Base-by-base conservation (phyloP, 2,797 vertebrate species). In the Psittacula echo region DNA sequence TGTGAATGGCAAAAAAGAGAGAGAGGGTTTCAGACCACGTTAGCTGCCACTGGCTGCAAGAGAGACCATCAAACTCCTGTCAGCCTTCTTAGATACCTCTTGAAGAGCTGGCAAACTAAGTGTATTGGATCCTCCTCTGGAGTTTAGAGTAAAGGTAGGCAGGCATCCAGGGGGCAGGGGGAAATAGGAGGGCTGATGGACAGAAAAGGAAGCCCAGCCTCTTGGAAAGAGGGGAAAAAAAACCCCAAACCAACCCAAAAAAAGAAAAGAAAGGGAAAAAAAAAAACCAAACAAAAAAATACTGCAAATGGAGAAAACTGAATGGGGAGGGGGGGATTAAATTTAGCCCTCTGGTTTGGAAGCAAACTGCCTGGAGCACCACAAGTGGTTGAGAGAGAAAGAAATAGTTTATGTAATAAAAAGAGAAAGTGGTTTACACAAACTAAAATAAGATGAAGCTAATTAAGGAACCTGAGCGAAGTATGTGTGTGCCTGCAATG, bases 101-200 rank as follows among this genome's bases (percentile, higher is more conserved):
- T 95, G 96, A 96, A 97, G 94, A 97, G 97, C 97, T 97, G 97
- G 97, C 95, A 96, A 94, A 95, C 95, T 97, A 95, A 96, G 93
- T 97, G 95, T 91, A 97, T 97, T 98, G 88, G 96, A 98, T 96
- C 97, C 97, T 98, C 97, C 97, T 97, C 96, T 91, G 97, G 93
- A 96, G 92, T 95, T 96, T 93, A 96, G 97, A 96, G 97, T 96
- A 97, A 97, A 98, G 98, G 98, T 98, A 98, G 98, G 98, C 97
- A 97, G 96, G 97, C 95, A 97, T 98, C 97, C 96, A 98, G 96
- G 97, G 96, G 97, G 96, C 91, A 97, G 96, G 95, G 96, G 85
- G 94, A 97, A 95, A 93, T 94, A 95, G 95, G 97, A 95, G 81
- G 92, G 91, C 92, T 96, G 88, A 94, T 20, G 47, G 94, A 95